A percentile compares a stretch with the other conserved stretches of the same genome.
phyloP scores from a whole-genome alignment of 2,797 vertebrate genomes.

The Ataeniobius toweri region DNA sequence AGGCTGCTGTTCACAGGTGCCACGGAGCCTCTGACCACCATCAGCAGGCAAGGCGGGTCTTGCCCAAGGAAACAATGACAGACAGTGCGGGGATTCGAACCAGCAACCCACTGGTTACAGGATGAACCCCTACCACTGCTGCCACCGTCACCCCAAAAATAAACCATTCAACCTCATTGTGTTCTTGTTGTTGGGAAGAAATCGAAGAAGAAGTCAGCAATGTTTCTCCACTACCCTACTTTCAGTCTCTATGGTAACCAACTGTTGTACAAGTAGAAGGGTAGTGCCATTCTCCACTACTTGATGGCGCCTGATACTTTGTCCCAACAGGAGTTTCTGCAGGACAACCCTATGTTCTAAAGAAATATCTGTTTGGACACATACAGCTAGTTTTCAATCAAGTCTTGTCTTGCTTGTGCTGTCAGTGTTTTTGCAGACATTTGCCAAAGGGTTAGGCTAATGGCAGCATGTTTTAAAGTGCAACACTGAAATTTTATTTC shows the following conservation, averaged over 20 bases:
- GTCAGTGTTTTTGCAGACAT: background rate
- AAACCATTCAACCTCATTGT: background rate
- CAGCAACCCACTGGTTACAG: no score
- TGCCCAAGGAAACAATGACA: no score
- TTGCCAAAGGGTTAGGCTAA: background rate
- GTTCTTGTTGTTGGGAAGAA: background rate
- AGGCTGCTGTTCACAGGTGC: no score
- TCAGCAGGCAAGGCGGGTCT: no score
- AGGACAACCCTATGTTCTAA: background rate
- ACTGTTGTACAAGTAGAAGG: background rate
- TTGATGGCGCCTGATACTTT: background rate
- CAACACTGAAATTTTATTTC: background rate
- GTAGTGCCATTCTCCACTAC: background rate
- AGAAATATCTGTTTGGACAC: background rate
- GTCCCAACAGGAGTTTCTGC: background rate
- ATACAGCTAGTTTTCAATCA: background rate
- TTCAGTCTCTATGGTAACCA: background rate
- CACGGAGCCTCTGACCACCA: no score
- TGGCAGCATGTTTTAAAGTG: background rate
- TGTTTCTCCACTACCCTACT: background rate
- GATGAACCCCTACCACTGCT: no score
- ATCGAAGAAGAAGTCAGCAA: background rate
- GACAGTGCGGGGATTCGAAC: no score
- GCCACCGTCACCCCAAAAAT: background rate
- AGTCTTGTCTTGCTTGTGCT: background rate